Percentiles rank a stretch among this genome's conserved stretches.
Evolutionary conservation across 1,140 invertebrate species (phyloP).

Genomic region (Calliopsis andreniformis): DNA sequence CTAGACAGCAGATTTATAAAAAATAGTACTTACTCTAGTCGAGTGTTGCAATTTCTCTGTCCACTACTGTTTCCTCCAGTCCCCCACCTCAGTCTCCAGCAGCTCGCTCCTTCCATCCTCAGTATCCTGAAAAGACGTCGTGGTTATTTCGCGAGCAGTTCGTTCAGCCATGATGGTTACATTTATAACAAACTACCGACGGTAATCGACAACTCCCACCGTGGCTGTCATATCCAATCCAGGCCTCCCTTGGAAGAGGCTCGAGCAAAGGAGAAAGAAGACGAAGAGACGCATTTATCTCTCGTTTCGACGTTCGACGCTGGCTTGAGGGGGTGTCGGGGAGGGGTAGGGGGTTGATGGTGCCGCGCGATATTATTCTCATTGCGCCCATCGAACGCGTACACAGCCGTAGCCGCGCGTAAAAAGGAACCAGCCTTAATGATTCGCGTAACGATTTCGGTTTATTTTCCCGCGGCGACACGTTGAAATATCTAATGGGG

Average conservation of each 20-base stretch:
- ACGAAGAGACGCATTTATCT: background rate
- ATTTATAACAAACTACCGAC: background rate
- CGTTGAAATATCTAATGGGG: conserved; percentile 63
- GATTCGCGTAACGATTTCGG: conserved; percentile 48
- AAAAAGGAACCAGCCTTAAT: conserved; percentile 44
- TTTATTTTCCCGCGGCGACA: conserved; percentile 51
- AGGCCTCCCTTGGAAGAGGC: background rate
- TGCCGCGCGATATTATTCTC: conserved; percentile 37
- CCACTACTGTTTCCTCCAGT: too few species aligned
- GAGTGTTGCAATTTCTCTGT: too few species aligned
- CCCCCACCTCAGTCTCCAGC: too few species aligned
- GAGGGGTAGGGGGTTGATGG: background rate
- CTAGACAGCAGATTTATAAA: too few species aligned
- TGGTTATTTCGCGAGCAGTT: background rate
- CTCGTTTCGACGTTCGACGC: conserved; percentile 6
- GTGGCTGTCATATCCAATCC: background rate
- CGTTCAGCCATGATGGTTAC: background rate
- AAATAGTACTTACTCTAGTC: too few species aligned
- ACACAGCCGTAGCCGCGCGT: background rate
- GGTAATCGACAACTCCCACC: background rate
- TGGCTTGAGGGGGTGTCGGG: background rate
- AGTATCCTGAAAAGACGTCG: background rate
- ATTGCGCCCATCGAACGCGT: conserved; percentile 38
- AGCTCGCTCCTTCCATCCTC: background rate
- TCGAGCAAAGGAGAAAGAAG: conserved; percentile 1